phyloP scores from a whole-genome alignment of 2,797 vertebrate species.

The Gymnocypris eckloni region DNA sequence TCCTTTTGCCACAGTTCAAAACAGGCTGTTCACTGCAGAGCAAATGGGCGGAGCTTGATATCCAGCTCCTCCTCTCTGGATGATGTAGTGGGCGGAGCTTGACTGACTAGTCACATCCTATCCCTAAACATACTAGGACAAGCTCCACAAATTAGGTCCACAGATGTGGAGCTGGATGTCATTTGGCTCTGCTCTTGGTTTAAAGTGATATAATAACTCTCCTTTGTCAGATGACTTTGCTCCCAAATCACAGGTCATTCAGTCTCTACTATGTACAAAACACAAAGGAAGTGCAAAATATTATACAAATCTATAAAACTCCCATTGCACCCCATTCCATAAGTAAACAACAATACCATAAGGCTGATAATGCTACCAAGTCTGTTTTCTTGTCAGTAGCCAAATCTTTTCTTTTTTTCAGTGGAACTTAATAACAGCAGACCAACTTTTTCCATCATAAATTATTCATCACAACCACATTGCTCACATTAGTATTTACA shows the following conservation, averaged over 20 bases:
- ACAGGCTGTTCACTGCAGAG: not conserved
- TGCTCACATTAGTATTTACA: not conserved
- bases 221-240: slow-evolving; percentile 1
- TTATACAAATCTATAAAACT: slow-evolving; percentile 19
- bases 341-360: not conserved
- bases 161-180: not conserved
- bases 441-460: not conserved
- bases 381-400: not conserved
- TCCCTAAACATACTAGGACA: not conserved
- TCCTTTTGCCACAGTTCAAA: slow-evolving; percentile 38
- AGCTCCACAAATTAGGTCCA: not conserved
- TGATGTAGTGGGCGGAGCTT: not conserved
- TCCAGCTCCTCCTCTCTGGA: not conserved
- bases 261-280: slow-evolving; percentile 35
- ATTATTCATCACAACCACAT: not conserved
- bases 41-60: not conserved
- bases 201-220: not conserved
- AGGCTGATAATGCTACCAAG: slow-evolving; percentile 16
- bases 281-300: slow-evolving; percentile 4
- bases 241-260: slow-evolving; percentile 32
- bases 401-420: not conserved
- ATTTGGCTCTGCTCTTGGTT: not conserved
- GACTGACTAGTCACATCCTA: not conserved
- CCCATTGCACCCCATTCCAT: not conserved
- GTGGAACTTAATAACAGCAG: not conserved